phyloP scores from a whole-genome alignment of 2,888 invertebrate genomes.

The Drosophila pullipes region DNA sequence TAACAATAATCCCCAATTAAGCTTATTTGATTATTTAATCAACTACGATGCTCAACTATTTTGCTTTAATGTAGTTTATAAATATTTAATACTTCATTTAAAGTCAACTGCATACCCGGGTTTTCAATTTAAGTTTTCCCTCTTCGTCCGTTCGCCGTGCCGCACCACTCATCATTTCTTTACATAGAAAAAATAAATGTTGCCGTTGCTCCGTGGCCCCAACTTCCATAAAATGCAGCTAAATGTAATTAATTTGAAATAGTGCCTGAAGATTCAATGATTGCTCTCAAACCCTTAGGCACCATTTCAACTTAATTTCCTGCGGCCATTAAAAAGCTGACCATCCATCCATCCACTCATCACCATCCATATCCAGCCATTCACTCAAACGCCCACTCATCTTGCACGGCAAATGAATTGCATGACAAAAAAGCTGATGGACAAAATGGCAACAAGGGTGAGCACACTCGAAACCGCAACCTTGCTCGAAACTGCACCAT shows the following conservation, averaged over 20 bases:
- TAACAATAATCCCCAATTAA: neutral
- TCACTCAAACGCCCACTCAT: conserved; percentile 62
- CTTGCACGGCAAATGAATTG: conserved; percentile 67
- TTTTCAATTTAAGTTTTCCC: neutral
- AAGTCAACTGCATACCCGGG: neutral
- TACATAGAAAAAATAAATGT: neutral
- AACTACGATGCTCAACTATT: neutral
- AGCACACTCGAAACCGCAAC: conserved; percentile 62
- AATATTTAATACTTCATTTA: neutral
- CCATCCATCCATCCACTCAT: conserved; percentile 40
- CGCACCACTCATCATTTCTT: neutral
- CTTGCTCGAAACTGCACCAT: conserved; percentile 27
- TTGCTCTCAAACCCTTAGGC: conserved; percentile 36
- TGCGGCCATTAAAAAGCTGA: conserved; percentile 50
- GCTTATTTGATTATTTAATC: neutral
- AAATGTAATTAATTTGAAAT: conserved; percentile 53
- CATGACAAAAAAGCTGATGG: conserved; percentile 40
- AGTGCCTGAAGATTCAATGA: conserved; percentile 26
- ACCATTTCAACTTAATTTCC: conserved; percentile 52
- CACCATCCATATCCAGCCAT: conserved; percentile 25
- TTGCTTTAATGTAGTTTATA: neutral
- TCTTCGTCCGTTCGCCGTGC: neutral
- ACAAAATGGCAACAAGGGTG: conserved; percentile 44
- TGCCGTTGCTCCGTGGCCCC: neutral
- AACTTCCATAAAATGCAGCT: conserved; percentile 19